Base-by-base conservation (phyloP, 2,797 vertebrate species). In the Chelon auratus region DNA sequence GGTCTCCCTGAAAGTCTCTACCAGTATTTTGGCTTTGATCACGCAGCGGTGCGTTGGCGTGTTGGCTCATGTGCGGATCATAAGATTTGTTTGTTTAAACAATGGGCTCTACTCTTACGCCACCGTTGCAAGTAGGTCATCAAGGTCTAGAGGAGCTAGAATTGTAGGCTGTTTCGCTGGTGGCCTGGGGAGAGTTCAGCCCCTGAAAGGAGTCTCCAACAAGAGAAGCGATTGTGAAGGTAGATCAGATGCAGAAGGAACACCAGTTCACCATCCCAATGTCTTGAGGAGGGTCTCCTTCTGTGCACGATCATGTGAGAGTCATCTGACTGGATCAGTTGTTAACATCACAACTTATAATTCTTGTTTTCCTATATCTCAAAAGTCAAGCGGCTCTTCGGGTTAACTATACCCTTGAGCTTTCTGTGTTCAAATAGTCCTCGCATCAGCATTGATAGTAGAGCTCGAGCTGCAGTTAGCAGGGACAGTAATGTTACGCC, bases 401-500 rank as follows among this genome's bases (percentile, higher is more conserved):
- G 8, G 30, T 5, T 33, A 33, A 33, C 7, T 20, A 47, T n/a
- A 13, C 57, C 59, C 53, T 51, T 26, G 13, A 8, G n/a, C 39
- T 17, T 36, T 14, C 9, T 59, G 9, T 50, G 68, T n/a, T 36
- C 70, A 68, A 66, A 50, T 58, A 64, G 55, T 71, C 43, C 54
- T 33, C 20, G 43, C 9, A 18, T 76, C 5, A 65, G 70, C 33
- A 18, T 11, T 67, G 62, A 60, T 74, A 75, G 58, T 40, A 30
- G 45, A 73, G 76, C 42, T 62, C 15, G 66, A 69, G 57, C 79
- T 82, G 68, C 68, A 76, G 78, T 75, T 75, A 45, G 47, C 45
- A 22, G 17, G 22, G 39, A 72, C 52, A 73, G 53, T 78, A 62
- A 82, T 84, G 80, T 84, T 85, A 85, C 88, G 86, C 71, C 68